Percentiles rank a stretch among this genome's conserved stretches.
Evolutionary conservation across 2,888 invertebrate genomes (phyloP).

Genomic region (Pilophorus perplexus): DNA sequence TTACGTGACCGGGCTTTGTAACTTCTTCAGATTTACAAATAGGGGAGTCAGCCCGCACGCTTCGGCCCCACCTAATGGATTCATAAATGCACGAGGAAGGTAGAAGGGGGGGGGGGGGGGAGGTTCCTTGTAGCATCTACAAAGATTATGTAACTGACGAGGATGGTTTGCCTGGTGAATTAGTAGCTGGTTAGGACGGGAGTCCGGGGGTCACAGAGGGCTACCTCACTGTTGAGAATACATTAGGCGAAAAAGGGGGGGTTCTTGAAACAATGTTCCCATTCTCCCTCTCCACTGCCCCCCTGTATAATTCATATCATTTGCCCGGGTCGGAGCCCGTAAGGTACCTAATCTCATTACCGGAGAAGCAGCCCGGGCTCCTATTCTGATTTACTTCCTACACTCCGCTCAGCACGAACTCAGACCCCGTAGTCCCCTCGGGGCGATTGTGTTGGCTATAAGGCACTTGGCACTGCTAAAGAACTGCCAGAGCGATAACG

Average conservation of each 20-base stretch:
- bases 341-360: constrained; percentile 37
- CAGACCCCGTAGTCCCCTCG: constrained; percentile 10
- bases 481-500: too few relatives aligned
- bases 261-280: constrained; percentile 29
- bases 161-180: constrained; percentile 31
- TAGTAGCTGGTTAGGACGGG: constrained; percentile 30
- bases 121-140: too few relatives aligned
- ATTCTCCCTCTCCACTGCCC: too few relatives aligned
- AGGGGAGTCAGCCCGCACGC: constrained; percentile 21
- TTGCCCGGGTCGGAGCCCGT: not conserved
- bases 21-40: too few relatives aligned
- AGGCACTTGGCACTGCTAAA: too few relatives aligned
- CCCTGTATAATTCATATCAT: constrained; percentile 37
- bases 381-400: constrained; percentile 26
- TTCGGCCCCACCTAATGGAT: constrained; percentile 28
- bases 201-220: constrained; percentile 22
- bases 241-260: constrained; percentile 33
- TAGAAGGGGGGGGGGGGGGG: too few relatives aligned
- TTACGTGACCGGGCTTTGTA: too few relatives aligned
- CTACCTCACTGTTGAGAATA: constrained; percentile 18
- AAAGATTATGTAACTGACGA: constrained; percentile 32
- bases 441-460: constrained; percentile 25
- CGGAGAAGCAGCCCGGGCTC: not conserved
- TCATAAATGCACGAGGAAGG: constrained; percentile 24
- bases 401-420: constrained; percentile 22